phyloP scores from a whole-genome alignment of 2,797 vertebrate species.

The Xiphophorus birchmanni region DNA sequence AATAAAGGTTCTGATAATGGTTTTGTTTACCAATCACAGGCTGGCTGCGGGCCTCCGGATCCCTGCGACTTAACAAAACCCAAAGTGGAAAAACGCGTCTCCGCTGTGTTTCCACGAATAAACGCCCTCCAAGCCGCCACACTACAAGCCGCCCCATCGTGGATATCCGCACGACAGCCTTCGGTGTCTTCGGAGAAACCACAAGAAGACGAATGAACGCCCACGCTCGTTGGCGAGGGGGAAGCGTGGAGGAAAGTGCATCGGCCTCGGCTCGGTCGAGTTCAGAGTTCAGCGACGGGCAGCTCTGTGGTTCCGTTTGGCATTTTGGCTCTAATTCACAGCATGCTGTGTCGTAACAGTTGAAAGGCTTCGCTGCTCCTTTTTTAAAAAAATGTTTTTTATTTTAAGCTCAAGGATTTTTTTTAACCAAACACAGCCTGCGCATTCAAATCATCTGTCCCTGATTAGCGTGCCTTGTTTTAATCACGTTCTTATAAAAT shows the following conservation, averaged over 20 bases:
- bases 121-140: conserved; percentile 57
- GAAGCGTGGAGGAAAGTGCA: conserved; percentile 34
- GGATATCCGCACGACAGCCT: conserved; percentile 67
- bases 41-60: conserved; percentile 67
- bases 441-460: conserved; percentile 65
- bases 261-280: conserved; percentile 55
- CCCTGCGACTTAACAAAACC: conserved; percentile 51
- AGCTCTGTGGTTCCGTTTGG: conserved; percentile 60
- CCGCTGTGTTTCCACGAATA: conserved; percentile 49
- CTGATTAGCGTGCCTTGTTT: conserved; percentile 68
- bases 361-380: conserved; percentile 65
- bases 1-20: conserved; percentile 54
- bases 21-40: conserved; percentile 74
- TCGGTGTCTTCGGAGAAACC: conserved; percentile 68
- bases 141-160: conserved; percentile 67
- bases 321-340: conserved; percentile 68
- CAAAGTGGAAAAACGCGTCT: conserved; percentile 64
- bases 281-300: conserved; percentile 71
- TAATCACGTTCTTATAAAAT: conserved; percentile 73
- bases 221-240: conserved; percentile 28
- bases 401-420: conserved; percentile 55
- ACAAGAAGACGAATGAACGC: conserved; percentile 71
- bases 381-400: conserved; percentile 35
- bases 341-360: conserved; percentile 69
- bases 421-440: conserved; percentile 68